Evolutionary conservation across 2,797 vertebrate species (phyloP).

Genomic region (Eulemur albifrons): DNA sequence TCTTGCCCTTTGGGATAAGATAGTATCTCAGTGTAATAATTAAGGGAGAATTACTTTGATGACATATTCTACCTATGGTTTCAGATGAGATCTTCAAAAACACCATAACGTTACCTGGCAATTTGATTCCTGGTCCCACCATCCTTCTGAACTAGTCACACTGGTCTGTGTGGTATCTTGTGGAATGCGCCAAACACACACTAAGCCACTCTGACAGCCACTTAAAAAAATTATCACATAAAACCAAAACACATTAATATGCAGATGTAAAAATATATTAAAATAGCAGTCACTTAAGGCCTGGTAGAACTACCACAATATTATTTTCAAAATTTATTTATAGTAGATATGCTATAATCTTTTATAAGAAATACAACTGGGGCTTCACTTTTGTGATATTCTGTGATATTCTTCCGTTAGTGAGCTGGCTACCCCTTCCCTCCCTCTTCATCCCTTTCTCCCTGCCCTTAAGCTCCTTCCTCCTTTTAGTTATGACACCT

Average conservation of each 20-base stretch:
- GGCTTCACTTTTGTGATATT: too few species aligned
- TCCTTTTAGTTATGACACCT: too few species aligned
- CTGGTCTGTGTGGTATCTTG: slow-evolving; percentile 88
- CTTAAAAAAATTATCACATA: slow-evolving; percentile 81
- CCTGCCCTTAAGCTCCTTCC: too few species aligned
- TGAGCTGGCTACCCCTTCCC: too few species aligned
- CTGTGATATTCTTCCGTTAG: too few species aligned
- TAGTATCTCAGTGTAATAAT: background rate
- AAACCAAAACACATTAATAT: slow-evolving; percentile 51
- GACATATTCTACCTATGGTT: background rate
- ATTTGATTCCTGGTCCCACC: slow-evolving; percentile 91
- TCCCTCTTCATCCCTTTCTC: too few species aligned
- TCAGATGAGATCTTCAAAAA: slow-evolving; percentile 38
- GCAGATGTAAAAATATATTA: background rate
- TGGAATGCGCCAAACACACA: slow-evolving; percentile 95
- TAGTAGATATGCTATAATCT: background rate
- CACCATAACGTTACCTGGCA: slow-evolving; percentile 83
- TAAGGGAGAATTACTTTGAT: background rate
- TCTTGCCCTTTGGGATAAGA: background rate
- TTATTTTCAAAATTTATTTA: slow-evolving; percentile 5
- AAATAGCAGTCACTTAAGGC: background rate
- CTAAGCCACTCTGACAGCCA: slow-evolving; percentile 96
- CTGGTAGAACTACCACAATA: background rate
- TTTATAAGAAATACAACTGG: background rate
- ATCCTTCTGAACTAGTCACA: slow-evolving; percentile 86